Conservation (phyloP, 2,113 vertebrate species). For the Megaleporinus macrocephalus region DNA sequence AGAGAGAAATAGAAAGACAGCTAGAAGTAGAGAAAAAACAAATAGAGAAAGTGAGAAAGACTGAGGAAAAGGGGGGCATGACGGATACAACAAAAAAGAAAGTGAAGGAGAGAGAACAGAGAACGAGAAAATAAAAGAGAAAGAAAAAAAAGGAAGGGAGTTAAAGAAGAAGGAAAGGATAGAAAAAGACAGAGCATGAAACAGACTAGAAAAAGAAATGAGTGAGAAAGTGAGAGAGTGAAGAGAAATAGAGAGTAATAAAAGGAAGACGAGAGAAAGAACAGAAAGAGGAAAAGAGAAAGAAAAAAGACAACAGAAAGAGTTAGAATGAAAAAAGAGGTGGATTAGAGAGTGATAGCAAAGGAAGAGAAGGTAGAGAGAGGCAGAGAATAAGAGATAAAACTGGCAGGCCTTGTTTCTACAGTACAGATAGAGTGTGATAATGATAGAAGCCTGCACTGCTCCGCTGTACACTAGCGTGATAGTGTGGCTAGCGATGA, state of each 20-base stretch:
- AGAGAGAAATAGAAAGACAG: neutral
- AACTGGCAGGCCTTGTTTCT: slow-evolving; percentile 61
- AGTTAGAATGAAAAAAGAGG: neutral
- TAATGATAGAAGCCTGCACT: slow-evolving; percentile 59
- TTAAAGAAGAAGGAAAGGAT: neutral
- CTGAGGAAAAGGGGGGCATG: slow-evolving; percentile 29
- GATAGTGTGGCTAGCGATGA: slow-evolving; percentile 47
- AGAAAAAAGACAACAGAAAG: neutral
- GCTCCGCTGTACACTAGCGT: neutral
- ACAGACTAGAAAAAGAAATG: no score
- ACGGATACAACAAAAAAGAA: slow-evolving; percentile 77
- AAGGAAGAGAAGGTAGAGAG: neutral
- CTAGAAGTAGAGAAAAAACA: slow-evolving; percentile 9
- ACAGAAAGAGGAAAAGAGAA: neutral
- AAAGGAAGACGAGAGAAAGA: neutral
- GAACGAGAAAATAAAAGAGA: neutral
- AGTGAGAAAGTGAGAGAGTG: no score
- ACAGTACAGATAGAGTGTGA: slow-evolving; percentile 46
- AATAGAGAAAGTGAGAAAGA: neutral
- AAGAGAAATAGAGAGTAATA: neutral
- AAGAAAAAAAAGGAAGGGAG: neutral
- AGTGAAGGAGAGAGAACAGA: no score
- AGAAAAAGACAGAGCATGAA: no score
- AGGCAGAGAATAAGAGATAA: neutral
- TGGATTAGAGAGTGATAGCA: neutral